Base-by-base conservation (phyloP, 2,797 vertebrate genomes). In the Squalus acanthias region DNA sequence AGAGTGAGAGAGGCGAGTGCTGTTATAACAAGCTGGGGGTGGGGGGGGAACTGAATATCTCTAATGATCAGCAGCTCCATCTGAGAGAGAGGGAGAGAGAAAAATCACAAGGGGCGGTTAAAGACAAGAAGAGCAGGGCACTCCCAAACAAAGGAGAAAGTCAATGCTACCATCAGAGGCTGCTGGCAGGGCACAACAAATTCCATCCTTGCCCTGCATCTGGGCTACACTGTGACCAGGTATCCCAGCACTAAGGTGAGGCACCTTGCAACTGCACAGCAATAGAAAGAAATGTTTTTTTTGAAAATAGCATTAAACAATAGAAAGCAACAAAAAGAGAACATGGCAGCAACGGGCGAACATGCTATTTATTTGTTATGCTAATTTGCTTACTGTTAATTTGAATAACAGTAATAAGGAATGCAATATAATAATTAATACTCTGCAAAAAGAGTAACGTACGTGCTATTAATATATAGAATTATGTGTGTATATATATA, bases 141-240 rank as follows among this genome's bases (percentile, higher is more conserved):
- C 63, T 93, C 63, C n/a, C 91, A 93, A 67, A 93, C 91, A 93
- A 93, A 93, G 91, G 65, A 46, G 91, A 39, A 93, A 93, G 63
- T 93, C 91, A 93, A 93, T 93, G 91, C 63, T 67, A 46, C 63
- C 91, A 46, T 69, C n/a, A 69, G 91, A 93, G 9, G 91, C 63
- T 93, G 91, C 63, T 39, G 39, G 63, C 91, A 93, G 65, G 39
- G 33, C 89, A 39, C 89, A 65, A 9, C 33, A 13, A 63, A 22
- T 65, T 67, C 33, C 91, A 67, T 93, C 91, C 91, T 93, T 93
- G n/a, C n/a, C 65, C 63, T 93, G 63, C 63, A 69, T 67, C 91
- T 93, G 91, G 63, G 91, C 91, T 93, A 8, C 91, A 46, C 63
- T 65, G 89, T 93, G 63, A n/a, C 63, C 91, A 93, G 17, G 39